Base-by-base conservation (phyloP, 2,797 vertebrate species). In the Microctenopoma steveboyesi region DNA sequence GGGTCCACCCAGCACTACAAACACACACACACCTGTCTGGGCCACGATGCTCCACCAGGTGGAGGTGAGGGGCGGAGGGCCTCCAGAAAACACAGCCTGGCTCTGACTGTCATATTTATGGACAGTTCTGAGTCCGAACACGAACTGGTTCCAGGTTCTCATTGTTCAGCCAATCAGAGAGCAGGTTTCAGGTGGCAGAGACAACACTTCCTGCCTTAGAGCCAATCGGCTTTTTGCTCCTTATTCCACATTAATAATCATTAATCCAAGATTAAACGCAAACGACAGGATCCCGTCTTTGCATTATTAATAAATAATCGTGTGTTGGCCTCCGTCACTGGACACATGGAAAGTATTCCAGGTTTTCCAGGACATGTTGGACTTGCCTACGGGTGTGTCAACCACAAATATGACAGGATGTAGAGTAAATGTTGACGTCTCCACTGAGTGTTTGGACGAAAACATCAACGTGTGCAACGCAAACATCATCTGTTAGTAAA, bases 21-120 rank as follows among this genome's bases (percentile, higher is more conserved):
- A 62, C 49, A 75, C 65, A 62, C 49, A 75, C 65, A 56, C 72
- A 67, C 60, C 64, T 56, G 64, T 57, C 64, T 47, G 51, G 53
- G 51, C 49, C 5, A 4, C 22, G 40, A 25, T 18, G 3, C 33
- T 1, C 22, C 0, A 1, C 7, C 51, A 57, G 18, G 58, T 45
- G 54, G 33, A 7, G 33, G 40, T 22, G 1, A 25, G 52, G 8
- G 37, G n/a, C 48, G 0, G 9, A 2, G 7, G 22, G 22, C 22
- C 25, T 45, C 3, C 30, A 28, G 27, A 7, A 5, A 33, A 33
- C 45, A 42, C 45, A 43, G 14, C 53, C 46, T 58, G 61, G 30
- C 33, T 42, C 33, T 14, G 1, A 2, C 1, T 2, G 4, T 53
- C 51, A 43, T 8, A 33, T 28, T 1, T 70, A 58, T 48, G 67